Evolutionary conservation across 2,888 invertebrate species (phyloP), one percentile per base, ranked within the genome.

Genomic region (Latrodectus hesperus): DNA sequence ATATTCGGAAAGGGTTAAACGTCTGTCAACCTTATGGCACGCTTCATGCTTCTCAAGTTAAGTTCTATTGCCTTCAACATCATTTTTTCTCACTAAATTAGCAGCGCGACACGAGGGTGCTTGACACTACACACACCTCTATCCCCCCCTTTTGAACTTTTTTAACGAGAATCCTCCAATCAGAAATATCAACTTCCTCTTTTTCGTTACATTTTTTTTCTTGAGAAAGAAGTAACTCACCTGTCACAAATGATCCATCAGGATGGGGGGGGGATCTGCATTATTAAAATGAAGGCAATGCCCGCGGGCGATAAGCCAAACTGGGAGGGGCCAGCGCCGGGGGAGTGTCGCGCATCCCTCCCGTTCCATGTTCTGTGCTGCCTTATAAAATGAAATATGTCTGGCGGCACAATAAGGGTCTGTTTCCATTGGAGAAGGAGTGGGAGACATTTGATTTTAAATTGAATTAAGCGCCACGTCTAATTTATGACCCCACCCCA

Each of bases 271-370:
- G 38, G 38, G 38, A 22, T 55, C 2, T 14, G 60, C 11, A 85
- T 81, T 81, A 87, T 87, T 81, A 87, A 87, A 87, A 86, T 86
- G 26, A 73, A 86, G 79, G 75, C 80, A 26, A 68, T 26, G n/a
- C 80, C 64, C 65, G 68, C 51, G 77, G 77, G 81, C 77, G n/a
- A 9, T 0, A 38, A 72, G 86, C 86, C 86, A 87, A 74, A 52
- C 60, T n/a, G 55, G 70, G 86, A 70, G 65, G 84, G 68, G 38
- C 72, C 70, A 51, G 52, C 70, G 52, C 64, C 38, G 67, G 64
- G 73, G 77, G 67, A 67, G 84, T 38, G 84, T 12, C 79, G 60
- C 72, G 70, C 78, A 68, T 22, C 12, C 64, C 51, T 49, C 71
- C 60, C 51, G 38, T 38, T 38, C 38, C 38, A 38, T 38, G 38